Percentiles rank a stretch among this genome's conserved stretches.
Conservation (phyloP, 2,888 invertebrate genomes). For the Cistogaster globosa region DNA sequence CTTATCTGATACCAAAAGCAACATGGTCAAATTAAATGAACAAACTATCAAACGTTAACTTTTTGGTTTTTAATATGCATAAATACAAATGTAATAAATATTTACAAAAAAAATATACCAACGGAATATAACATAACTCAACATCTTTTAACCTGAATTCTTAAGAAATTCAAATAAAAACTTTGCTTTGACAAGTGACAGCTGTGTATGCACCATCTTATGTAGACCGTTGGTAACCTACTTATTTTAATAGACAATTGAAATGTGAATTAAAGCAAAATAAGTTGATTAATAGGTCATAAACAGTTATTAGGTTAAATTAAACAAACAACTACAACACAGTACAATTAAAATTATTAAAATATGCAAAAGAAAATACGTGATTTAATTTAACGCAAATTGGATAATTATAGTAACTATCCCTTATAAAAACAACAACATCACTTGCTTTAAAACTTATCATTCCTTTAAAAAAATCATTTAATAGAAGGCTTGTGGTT, state of each 20-base stretch:
- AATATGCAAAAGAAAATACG: slow-evolving; percentile 2
- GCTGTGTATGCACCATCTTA: too few relatives aligned
- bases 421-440: slow-evolving; percentile 35
- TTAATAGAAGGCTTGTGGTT: neutral
- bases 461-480: slow-evolving; percentile 18
- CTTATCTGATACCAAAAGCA: too few relatives aligned
- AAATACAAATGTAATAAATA: too few relatives aligned
- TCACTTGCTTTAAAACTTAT: neutral
- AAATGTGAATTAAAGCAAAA: slow-evolving; percentile 8
- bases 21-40: too few relatives aligned
- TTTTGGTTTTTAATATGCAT: too few relatives aligned
- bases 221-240: slow-evolving; percentile 10
- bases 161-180: neutral
- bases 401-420: slow-evolving; percentile 57
- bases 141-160: neutral
- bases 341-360: slow-evolving; percentile 15
- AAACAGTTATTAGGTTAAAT: slow-evolving; percentile 61
- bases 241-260: slow-evolving; percentile 1
- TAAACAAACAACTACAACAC: neutral
- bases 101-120: too few relatives aligned
- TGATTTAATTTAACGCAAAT: slow-evolving; percentile 61
- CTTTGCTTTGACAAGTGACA: neutral
- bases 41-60: too few relatives aligned
- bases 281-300: slow-evolving; percentile 46
- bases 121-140: too few relatives aligned